phyloP scores from a whole-genome alignment of 2,797 vertebrate genomes.

The Arrhamphus sclerolepis region DNA sequence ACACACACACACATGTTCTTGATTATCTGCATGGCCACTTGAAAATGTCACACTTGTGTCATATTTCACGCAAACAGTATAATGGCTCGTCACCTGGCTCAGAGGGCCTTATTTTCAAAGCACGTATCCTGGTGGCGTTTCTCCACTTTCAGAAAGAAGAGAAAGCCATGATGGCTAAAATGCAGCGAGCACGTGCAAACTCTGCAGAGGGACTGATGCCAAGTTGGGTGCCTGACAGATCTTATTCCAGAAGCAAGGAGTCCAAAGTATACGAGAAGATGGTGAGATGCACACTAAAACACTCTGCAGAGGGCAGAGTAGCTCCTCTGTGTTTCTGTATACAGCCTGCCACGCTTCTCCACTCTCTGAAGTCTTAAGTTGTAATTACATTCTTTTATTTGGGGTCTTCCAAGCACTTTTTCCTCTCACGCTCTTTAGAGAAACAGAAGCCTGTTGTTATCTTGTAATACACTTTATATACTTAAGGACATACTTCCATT shows the following conservation, averaged over 20 bases:
- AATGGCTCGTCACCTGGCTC: constrained; percentile 52
- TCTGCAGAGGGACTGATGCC: constrained; percentile 89
- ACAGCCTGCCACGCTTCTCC: neutral
- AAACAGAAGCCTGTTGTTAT: neutral
- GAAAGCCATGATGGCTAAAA: constrained; percentile 93
- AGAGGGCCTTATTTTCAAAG: constrained; percentile 33
- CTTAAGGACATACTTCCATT: neutral
- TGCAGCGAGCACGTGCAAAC: constrained; percentile 89
- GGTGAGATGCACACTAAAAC: constrained; percentile 81
- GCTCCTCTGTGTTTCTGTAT: constrained; percentile 1
- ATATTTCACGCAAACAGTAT: constrained; percentile 55
- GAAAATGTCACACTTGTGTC: constrained; percentile 36
- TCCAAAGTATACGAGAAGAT: constrained; percentile 97
- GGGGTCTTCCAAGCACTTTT: neutral
- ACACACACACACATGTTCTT: constrained; percentile 16
- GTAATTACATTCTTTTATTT: neutral
- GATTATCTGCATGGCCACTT: constrained; percentile 33
- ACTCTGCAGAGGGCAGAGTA: constrained; percentile 30
- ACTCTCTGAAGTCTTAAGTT: constrained; percentile 21
- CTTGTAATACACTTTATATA: neutral
- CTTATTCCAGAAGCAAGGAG: constrained; percentile 91
- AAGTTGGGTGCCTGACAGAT: constrained; percentile 92
- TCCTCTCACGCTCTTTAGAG: neutral
- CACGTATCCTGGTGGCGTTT: constrained; percentile 19
- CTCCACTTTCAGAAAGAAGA: constrained; percentile 88